Evolutionary conservation across 2,113 vertebrate species (phyloP).

Genomic region (Myiopsitta monachus): DNA sequence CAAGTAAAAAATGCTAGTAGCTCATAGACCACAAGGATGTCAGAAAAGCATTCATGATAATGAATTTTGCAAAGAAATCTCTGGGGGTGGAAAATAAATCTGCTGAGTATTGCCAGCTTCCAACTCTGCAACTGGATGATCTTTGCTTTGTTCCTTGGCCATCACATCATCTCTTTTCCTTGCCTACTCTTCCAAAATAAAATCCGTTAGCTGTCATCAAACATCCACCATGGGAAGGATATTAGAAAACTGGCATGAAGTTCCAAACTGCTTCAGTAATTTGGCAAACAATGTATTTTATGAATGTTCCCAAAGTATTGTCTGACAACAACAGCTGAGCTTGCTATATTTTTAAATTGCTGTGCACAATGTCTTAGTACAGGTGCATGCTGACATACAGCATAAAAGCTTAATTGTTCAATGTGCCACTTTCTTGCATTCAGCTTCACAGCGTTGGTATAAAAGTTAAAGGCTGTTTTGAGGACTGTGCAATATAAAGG

Average conservation of each 20-base stretch:
- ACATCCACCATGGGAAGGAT: background rate
- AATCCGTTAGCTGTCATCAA: background rate
- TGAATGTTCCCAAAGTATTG: background rate
- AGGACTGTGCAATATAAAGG: fast-evolving
- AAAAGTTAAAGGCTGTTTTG: background rate
- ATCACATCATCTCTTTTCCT: background rate
- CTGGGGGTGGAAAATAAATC: background rate
- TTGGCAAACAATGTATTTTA: background rate
- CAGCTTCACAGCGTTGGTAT: background rate
- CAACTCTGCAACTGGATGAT: background rate
- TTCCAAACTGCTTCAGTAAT: background rate
- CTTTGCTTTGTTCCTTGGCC: background rate
- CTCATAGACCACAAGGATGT: background rate
- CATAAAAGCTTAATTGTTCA: background rate
- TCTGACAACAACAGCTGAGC: background rate
- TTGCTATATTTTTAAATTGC: background rate
- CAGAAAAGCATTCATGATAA: background rate
- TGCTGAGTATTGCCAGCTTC: background rate
- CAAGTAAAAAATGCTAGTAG: background rate
- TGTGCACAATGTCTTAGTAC: background rate
- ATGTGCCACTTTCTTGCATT: background rate
- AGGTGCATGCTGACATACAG: fast-evolving
- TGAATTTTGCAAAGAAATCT: background rate
- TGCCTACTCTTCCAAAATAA: background rate
- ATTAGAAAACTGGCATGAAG: background rate